These are phyloP conservation scores for Exocentrus adspersus DNA, from an alignment of 2,888 invertebrate genomes.

Conservation along the genomic window DNA sequence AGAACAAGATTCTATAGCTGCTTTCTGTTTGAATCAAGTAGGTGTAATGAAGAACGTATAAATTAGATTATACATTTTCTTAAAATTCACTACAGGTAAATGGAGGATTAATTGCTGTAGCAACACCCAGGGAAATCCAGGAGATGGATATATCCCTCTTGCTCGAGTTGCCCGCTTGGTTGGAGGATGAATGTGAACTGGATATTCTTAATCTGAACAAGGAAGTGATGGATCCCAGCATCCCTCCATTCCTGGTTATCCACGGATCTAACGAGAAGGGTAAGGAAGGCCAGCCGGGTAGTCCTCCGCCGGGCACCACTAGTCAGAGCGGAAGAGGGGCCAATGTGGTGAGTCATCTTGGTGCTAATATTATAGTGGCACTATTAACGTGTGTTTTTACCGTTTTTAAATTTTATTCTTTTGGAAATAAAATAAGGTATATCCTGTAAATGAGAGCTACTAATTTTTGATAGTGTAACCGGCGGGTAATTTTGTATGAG, in stretches of 20 bases:
- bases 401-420: too few relatives aligned
- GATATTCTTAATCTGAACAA: conserved; percentile 89
- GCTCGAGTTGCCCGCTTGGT: conserved; percentile 90
- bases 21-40: conserved; percentile 96
- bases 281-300: conserved; percentile 67
- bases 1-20: conserved; percentile 97
- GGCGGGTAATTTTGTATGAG: too few relatives aligned
- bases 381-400: too few relatives aligned
- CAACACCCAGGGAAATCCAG: conserved; percentile 94
- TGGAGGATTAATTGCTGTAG: conserved; percentile 86
- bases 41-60: conserved; percentile 12
- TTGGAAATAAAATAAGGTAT: too few relatives aligned
- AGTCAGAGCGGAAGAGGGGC: conserved; percentile 88
- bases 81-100: conserved; percentile 68
- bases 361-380: too few relatives aligned
- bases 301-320: conserved; percentile 76
- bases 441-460: too few relatives aligned
- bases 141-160: conserved; percentile 96
- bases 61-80: too few relatives aligned
- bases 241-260: conserved; percentile 89
- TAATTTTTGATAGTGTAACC: too few relatives aligned
- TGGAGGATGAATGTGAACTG: conserved; percentile 97
- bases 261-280: conserved; percentile 73
- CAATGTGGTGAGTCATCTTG: conserved; percentile 78
- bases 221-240: conserved; percentile 63